Conservation (phyloP, 2,113 vertebrate genomes). For the Danio rerio region GRCz12tu NC_133187.1:41899001-41899500, state of each 20-base stretch:
- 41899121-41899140: background rate
- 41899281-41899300: conserved; percentile 23
- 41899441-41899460: conserved; percentile 28
- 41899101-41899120: background rate
- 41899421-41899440: conserved; percentile 42
- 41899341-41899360: conserved; percentile 33
- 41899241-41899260: conserved; percentile 18
- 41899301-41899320: conserved; percentile 35
- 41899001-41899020: no score
- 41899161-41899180: background rate
- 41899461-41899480: conserved; percentile 66
- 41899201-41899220: background rate
- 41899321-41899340: conserved; percentile 26
- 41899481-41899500: conserved; percentile 62
- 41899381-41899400: conserved; percentile 61
- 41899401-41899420: conserved; percentile 52
- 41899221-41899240: background rate
- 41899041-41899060: no score
- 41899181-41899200: background rate
- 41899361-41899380: conserved; percentile 58
- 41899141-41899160: background rate
- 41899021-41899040: no score
- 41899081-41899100: background rate
- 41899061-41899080: no score
- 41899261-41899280: background rate